A percentile compares a stretch with the other conserved stretches of the same genome.
These are phyloP conservation scores for Caenorhabditis imperialis DNA, from an alignment of 2,888 invertebrate genomes.

Conservation along the genomic window DNA sequence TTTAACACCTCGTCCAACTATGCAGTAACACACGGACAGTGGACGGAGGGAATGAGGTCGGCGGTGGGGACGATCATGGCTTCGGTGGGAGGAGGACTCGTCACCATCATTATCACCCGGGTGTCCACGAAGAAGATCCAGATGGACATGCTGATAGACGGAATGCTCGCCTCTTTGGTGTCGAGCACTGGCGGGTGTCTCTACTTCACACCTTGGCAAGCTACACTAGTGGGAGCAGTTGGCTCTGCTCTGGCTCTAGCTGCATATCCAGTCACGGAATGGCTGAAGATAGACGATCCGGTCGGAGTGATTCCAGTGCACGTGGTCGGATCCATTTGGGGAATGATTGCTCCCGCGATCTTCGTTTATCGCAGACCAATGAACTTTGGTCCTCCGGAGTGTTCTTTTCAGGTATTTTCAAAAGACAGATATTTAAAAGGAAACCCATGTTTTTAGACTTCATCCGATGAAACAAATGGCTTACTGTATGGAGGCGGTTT, in stretches of 20 bases:
- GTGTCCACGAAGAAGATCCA: conserved; percentile 64
- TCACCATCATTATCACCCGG: conserved; percentile 40
- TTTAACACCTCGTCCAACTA: conserved; percentile 75
- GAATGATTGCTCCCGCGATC: conserved; percentile 73
- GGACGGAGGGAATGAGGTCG: conserved; percentile 72
- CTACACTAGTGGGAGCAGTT: conserved; percentile 70
- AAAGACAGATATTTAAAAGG: no score
- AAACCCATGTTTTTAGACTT: conserved; percentile 7
- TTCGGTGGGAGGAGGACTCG: conserved; percentile 68
- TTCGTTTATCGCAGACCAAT: conserved; percentile 64
- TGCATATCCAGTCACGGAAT: conserved; percentile 70
- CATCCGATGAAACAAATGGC: conserved; percentile 35
- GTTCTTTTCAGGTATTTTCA: conserved; percentile 32
- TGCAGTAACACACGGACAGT: conserved; percentile 69
- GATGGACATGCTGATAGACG: conserved; percentile 75
- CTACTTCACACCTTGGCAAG: conserved; percentile 71
- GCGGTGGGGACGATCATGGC: conserved; percentile 49
- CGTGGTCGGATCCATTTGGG: conserved; percentile 73
- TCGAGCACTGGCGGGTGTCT: conserved; percentile 73
- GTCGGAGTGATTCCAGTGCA: conserved; percentile 75
- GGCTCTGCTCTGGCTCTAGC: conserved; percentile 70
- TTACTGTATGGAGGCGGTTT: conserved; percentile 55
- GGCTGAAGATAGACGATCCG: conserved; percentile 73
- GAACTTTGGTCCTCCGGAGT: conserved; percentile 46
- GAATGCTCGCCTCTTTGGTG: conserved; percentile 72